phyloP scores from a whole-genome alignment of 2,888 invertebrate genomes.

The Mantis religiosa region DNA sequence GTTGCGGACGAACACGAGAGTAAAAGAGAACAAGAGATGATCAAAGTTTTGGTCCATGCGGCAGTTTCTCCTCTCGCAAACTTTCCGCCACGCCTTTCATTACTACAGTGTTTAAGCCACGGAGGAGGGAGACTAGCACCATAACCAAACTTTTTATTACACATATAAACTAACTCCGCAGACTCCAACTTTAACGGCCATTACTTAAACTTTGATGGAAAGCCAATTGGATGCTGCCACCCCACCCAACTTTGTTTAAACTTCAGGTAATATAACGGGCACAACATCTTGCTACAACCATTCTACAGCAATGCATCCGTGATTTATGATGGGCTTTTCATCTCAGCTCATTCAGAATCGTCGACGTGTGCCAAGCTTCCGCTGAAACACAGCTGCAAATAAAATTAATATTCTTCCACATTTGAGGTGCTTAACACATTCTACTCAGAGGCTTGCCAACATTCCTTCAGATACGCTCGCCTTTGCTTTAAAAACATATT shows the following conservation, averaged over 20 bases:
- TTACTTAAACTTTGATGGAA: slow-evolving; percentile 23
- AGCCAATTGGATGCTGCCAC: slow-evolving; percentile 20
- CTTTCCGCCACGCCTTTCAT: slow-evolving; percentile 16
- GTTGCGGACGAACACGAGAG: not conserved
- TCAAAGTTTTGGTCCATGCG: not conserved
- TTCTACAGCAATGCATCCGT: not conserved
- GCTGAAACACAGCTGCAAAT: no score
- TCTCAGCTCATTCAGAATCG: not conserved
- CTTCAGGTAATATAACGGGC: not conserved
- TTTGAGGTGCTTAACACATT: not conserved
- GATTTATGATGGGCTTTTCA: not conserved
- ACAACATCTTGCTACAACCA: not conserved
- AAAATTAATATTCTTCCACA: no score
- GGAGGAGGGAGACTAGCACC: not conserved
- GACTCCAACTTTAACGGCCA: slow-evolving; percentile 12
- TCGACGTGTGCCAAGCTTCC: not conserved
- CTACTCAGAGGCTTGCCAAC: not conserved
- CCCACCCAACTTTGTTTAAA: slow-evolving; percentile 19
- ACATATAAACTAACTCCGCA: slow-evolving; percentile 20
- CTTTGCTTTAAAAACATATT: no score
- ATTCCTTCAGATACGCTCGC: not conserved
- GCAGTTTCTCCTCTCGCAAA: not conserved
- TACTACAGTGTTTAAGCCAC: slow-evolving; percentile 14
- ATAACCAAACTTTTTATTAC: slow-evolving; percentile 20
- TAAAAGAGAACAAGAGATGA: not conserved